A percentile compares a stretch with the other conserved stretches of the same genome.
Evolutionary conservation across 2,113 vertebrate species (phyloP).

Genomic region (Catharus fuscescens): DNA sequence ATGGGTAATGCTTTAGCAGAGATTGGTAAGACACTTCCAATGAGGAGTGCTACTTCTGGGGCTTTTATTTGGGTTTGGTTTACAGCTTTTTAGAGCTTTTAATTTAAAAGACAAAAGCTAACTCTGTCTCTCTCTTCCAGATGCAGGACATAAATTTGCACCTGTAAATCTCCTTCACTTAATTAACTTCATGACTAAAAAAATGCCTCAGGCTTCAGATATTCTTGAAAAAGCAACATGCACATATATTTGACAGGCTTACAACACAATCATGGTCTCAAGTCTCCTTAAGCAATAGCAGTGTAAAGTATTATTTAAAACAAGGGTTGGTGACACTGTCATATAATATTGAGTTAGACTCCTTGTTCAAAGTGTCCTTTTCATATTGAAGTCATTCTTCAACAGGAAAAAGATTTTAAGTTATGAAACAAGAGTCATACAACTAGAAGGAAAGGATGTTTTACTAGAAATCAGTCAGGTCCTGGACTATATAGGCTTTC

Average conservation of each 20-base stretch:
- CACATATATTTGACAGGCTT: not conserved
- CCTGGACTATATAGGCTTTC: not conserved
- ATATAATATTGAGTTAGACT: not conserved
- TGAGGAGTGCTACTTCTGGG: not conserved
- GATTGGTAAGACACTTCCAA: rapidly evolving
- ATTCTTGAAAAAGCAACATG: not conserved
- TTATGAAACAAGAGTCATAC: not conserved
- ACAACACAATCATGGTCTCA: not conserved
- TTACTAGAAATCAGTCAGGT: not conserved
- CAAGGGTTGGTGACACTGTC: not conserved
- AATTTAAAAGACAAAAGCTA: not conserved
- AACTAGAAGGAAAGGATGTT: not conserved
- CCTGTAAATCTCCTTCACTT: not conserved
- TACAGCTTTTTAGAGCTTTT: not conserved
- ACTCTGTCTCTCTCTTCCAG: not conserved
- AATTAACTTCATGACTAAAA: not conserved
- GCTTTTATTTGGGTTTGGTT: not conserved
- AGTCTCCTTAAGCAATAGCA: not conserved
- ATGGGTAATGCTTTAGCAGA: not conserved
- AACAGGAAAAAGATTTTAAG: not conserved
- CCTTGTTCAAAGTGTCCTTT: not conserved
- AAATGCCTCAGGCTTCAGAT: not conserved
- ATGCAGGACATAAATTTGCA: not conserved
- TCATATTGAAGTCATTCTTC: not conserved
- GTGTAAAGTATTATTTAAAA: not conserved